Evolutionary conservation across 2,797 vertebrate species (phyloP), one percentile per base, ranked within the genome.

Genomic region (Sebastes dallii): DNA sequence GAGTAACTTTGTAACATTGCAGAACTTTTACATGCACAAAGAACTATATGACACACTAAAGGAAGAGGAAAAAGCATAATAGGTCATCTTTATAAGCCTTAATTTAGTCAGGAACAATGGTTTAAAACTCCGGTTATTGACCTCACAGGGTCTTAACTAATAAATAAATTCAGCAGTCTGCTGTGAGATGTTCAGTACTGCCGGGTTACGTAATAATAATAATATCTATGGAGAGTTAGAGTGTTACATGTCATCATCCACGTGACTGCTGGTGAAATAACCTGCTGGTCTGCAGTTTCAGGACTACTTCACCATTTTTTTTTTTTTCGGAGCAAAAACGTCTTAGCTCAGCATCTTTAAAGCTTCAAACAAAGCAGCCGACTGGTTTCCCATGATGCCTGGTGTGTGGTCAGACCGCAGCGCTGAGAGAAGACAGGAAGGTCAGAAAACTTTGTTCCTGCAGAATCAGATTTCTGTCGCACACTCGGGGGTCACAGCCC

Each of bases 281-380:
- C 54, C 27, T 72, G 64, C 66, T 77, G 25, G 3, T 83, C 76
- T 76, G 80, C 77, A 74, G 32, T 82, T 84, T 86, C 66, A 62
- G 61, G 24, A 66, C 18, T 18, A 10, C 46, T 62, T 80, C 52
- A 68, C 14, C 68, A 3, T 68, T 67, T 75, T 13, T 36, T 7
- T 66, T 6, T 68, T 12, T 68, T 12, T 3, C 2, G 0, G 2
- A 25, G 6, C 2, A 6, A 6, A 67, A 82, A 80, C 54, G 1
- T 56, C 60, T 64, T 8, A n/a, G 66, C 60, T 88, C 87, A 87
- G 88, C 84, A n/a, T 72, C 56, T 83, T 69, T 2, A 60, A 50
- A 77, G 61, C 62, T 75, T 69, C 16, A 18, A 46, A 46, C 1
- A 66, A 42, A 79, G 54, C 62, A 60, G 65, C 25, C 11, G 4